A percentile compares a stretch with the other conserved stretches of the same genome.
Evolutionary conservation across 2,797 vertebrate species (phyloP).

Genomic region (Enoplosus armatus): DNA sequence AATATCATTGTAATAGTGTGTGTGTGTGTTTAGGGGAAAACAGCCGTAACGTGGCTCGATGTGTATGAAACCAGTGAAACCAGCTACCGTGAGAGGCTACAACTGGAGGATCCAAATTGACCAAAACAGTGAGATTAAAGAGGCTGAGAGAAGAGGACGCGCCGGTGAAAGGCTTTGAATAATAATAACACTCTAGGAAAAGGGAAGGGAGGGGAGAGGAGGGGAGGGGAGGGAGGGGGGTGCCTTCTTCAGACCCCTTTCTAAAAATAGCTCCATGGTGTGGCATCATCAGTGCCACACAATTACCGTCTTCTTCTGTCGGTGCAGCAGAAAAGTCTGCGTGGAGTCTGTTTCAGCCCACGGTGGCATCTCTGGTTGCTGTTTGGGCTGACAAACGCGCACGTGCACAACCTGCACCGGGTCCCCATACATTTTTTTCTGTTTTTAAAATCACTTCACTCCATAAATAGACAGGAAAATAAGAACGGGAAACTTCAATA

Average conservation of each 20-base stretch:
- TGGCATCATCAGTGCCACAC: constrained; percentile 80
- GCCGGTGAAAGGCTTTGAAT: constrained; percentile 47
- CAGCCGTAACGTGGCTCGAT: background rate
- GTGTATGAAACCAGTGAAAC: background rate
- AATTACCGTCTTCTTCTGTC: constrained; percentile 65
- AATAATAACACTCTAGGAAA: constrained; percentile 44
- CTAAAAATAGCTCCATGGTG: constrained; percentile 76
- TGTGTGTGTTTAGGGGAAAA: constrained; percentile 8
- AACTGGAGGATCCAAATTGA: constrained; percentile 33
- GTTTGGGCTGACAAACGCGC: constrained; percentile 14
- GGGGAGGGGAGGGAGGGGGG: constrained; percentile 1
- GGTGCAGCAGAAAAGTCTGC: constrained; percentile 52
- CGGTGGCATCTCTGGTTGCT: constrained; percentile 6
- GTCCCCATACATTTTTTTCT: too few species aligned
- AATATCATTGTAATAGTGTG: constrained; percentile 17
- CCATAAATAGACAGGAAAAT: background rate
- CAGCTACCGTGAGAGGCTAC: background rate
- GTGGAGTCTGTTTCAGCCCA: constrained; percentile 13
- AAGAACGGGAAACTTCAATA: background rate
- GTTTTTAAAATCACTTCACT: background rate
- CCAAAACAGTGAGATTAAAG: constrained; percentile 50
- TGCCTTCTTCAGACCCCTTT: constrained; percentile 60
- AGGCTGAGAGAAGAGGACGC: constrained; percentile 23
- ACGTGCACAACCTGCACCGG: background rate
- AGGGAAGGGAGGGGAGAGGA: constrained; percentile 20